Evolutionary conservation across 1,140 invertebrate genomes (phyloP).

Genomic region (Oedothorax gibbosus): DNA sequence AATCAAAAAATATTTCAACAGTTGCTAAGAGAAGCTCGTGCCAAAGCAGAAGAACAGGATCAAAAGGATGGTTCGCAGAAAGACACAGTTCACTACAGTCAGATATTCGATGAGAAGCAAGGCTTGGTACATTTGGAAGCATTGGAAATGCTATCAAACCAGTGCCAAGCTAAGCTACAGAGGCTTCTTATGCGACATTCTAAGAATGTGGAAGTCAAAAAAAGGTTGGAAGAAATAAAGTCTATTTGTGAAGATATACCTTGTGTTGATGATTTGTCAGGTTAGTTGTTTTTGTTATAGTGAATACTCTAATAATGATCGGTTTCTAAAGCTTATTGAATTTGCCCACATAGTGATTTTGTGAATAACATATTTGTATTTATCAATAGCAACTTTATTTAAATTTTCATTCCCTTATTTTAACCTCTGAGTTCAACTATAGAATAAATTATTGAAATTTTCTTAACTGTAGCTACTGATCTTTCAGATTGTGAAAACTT

Average conservation of each 20-base stretch:
- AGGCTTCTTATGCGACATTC: conserved; percentile 67
- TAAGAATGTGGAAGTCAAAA: conserved; percentile 77
- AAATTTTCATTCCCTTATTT: no score
- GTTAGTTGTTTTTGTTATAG: neutral
- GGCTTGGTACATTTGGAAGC: conserved; percentile 89
- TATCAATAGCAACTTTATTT: no score
- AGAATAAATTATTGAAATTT: neutral
- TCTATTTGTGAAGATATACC: conserved; percentile 74
- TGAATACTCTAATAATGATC: neutral
- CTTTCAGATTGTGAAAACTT: conserved; percentile 34
- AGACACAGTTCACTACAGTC: conserved; percentile 80
- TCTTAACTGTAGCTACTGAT: neutral
- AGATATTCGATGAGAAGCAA: conserved; percentile 89
- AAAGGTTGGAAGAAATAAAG: conserved; percentile 82
- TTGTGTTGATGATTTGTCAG: conserved; percentile 38
- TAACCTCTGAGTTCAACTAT: no score
- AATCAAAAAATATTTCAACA: conserved; percentile 65
- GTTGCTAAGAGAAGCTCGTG: conserved; percentile 84
- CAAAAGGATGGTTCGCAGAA: conserved; percentile 72
- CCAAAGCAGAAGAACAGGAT: conserved; percentile 79
- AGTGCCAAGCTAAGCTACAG: conserved; percentile 74
- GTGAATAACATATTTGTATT: no score
- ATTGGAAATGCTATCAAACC: conserved; percentile 87
- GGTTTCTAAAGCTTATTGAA: no score
- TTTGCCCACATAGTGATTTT: no score